These are phyloP conservation scores for Diploptera punctata DNA, from an alignment of 2,888 invertebrate genomes.

Conservation along the genomic window DNA sequence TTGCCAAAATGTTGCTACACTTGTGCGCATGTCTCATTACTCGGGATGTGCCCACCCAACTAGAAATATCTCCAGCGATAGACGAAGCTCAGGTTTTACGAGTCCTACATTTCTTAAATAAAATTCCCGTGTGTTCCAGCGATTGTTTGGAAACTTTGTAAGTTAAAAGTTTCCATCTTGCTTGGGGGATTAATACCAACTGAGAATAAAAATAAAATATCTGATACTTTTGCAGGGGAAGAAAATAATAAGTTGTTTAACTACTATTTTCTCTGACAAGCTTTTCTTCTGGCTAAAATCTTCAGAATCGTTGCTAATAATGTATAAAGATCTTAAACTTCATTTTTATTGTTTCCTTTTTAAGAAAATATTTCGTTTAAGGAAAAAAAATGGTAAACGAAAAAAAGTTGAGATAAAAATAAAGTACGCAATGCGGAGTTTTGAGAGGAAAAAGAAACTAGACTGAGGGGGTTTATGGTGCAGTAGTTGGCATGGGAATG, in stretches of 20 bases:
- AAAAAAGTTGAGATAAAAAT: slow-evolving; percentile 2
- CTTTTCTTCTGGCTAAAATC: background rate
- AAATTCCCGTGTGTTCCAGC: background rate
- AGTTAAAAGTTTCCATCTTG: background rate
- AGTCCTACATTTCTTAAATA: background rate
- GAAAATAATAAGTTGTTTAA: too few species aligned
- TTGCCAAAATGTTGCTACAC: background rate
- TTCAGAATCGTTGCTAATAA: background rate
- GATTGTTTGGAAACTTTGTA: background rate
- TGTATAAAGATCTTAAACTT: background rate
- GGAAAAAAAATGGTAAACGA: background rate
- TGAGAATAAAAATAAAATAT: too few species aligned
- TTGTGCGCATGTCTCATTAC: background rate
- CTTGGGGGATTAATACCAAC: too few species aligned
- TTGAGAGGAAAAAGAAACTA: background rate
- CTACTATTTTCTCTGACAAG: background rate
- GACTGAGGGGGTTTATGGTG: background rate
- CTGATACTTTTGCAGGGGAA: too few species aligned
- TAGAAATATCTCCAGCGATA: background rate
- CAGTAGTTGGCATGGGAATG: slow-evolving; percentile 25
- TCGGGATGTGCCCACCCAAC: background rate
- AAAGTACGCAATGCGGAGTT: background rate
- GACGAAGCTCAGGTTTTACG: background rate
- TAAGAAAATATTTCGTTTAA: background rate
- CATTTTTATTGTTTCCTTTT: background rate